phyloP scores from a whole-genome alignment of 2,113 vertebrate species.

The Saimiri boliviensis region DNA sequence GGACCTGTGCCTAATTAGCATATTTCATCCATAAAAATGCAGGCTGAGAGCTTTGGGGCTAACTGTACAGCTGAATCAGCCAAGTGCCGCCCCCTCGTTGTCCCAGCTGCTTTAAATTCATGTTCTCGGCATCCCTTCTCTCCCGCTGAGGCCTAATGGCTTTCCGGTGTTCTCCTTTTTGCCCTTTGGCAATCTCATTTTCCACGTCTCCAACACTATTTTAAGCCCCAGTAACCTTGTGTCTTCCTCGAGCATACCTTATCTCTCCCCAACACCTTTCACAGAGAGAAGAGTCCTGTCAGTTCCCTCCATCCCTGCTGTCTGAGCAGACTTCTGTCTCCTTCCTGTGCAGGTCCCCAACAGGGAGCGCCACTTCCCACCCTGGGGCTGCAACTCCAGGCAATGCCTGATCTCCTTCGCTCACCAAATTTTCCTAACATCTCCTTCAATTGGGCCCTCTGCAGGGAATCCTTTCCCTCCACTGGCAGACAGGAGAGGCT shows the following conservation, averaged over 20 bases:
- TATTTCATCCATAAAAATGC: neutral
- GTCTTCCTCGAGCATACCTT: neutral
- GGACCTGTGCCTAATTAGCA: neutral
- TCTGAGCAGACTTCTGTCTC: neutral
- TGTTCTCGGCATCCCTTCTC: neutral
- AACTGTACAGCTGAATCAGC: neutral
- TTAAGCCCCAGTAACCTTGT: neutral
- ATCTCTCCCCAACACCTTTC: slow-evolving; percentile 44
- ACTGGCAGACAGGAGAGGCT: neutral
- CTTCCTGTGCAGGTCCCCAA: neutral
- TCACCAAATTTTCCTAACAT: slow-evolving; percentile 10
- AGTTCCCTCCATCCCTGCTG: neutral
- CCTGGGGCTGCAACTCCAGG: neutral
- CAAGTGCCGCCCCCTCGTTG: neutral
- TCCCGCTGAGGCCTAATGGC: neutral
- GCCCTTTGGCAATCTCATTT: neutral
- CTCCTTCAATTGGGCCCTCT: neutral
- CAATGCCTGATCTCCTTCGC: neutral
- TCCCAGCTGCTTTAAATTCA: neutral
- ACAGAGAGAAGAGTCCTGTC: neutral
- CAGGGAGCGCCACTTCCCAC: neutral
- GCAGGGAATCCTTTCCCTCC: neutral
- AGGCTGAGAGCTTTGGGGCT: neutral
- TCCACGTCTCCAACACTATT: neutral
- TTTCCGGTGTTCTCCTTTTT: neutral